Evolutionary conservation across 2,888 invertebrate species (phyloP).

Genomic region (Tricholauxania praeusta): DNA sequence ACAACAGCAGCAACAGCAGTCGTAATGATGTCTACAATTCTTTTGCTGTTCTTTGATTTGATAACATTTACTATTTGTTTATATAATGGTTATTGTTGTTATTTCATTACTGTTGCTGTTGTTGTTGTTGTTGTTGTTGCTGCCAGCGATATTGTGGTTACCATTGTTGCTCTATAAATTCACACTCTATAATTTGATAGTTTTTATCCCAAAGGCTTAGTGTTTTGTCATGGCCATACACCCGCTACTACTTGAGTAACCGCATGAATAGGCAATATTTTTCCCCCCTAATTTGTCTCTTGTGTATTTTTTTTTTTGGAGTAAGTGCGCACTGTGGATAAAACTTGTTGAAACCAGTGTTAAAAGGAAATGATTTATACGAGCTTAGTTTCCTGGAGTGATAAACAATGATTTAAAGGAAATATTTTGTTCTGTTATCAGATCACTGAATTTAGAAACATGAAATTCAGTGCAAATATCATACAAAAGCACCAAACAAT

Average conservation of each 20-base stretch:
- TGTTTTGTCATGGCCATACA: slow-evolving; percentile 14
- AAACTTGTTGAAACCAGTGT: no score
- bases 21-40: slow-evolving; percentile 20
- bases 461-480: no score
- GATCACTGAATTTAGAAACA: no score
- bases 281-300: background rate
- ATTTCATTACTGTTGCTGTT: background rate
- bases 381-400: no score
- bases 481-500: no score
- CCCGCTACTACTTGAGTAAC: slow-evolving; percentile 31
- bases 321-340: no score
- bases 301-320: no score
- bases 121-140: slow-evolving; percentile 12
- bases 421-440: no score
- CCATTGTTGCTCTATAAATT: slow-evolving; percentile 10
- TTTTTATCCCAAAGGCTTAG: background rate
- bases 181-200: slow-evolving; percentile 13
- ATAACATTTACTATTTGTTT: slow-evolving; percentile 36
- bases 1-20: slow-evolving; percentile 11
- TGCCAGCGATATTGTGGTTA: slow-evolving; percentile 1
- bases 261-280: slow-evolving; percentile 32
- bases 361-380: no score
- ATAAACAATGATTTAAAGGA: no score
- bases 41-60: slow-evolving; percentile 29
- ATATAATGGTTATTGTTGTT: slow-evolving; percentile 31